These are phyloP conservation scores for Temnopleurus reevesii DNA, from an alignment of 53 echinoderm and acorn worm genomes.

Conservation along the genomic window DNA sequence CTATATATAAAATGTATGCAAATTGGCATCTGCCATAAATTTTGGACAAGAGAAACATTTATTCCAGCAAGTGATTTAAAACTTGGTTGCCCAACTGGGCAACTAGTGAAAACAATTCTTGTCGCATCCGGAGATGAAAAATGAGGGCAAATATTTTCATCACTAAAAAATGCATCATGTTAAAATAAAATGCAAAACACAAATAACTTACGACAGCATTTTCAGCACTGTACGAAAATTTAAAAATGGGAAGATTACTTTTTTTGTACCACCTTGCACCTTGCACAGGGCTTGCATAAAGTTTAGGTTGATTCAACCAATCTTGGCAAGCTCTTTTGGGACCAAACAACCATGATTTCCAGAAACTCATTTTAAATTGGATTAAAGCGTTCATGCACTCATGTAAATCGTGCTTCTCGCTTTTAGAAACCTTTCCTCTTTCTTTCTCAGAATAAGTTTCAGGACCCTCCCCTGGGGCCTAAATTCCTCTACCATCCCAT, in stretches of 20 bases:
- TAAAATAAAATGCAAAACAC: background rate
- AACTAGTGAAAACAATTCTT: too few relatives aligned
- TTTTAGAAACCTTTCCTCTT: slow-evolving; percentile 7
- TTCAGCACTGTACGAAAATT: background rate
- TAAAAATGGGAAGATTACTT: background rate
- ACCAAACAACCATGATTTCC: background rate
- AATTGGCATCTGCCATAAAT: too few relatives aligned
- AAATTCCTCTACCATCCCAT: slow-evolving; percentile 5
- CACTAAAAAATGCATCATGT: too few relatives aligned
- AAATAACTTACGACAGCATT: background rate
- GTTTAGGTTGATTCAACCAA: background rate
- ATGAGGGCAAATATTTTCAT: too few relatives aligned
- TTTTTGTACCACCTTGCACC: too few relatives aligned
- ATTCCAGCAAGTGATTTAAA: too few relatives aligned
- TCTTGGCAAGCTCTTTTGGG: background rate
- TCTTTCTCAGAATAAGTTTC: background rate
- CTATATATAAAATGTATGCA: too few relatives aligned
- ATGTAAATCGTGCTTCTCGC: background rate
- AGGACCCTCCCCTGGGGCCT: background rate
- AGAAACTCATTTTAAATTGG: background rate
- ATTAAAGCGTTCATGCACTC: background rate
- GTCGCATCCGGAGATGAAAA: too few relatives aligned
- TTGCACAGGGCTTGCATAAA: too few relatives aligned
- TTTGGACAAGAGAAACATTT: too few relatives aligned
- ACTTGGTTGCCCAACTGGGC: too few relatives aligned